A percentile compares a stretch with the other conserved stretches of the same genome.
Conservation (phyloP, 2,888 invertebrate species). For the Anthoptus insignis region DNA sequence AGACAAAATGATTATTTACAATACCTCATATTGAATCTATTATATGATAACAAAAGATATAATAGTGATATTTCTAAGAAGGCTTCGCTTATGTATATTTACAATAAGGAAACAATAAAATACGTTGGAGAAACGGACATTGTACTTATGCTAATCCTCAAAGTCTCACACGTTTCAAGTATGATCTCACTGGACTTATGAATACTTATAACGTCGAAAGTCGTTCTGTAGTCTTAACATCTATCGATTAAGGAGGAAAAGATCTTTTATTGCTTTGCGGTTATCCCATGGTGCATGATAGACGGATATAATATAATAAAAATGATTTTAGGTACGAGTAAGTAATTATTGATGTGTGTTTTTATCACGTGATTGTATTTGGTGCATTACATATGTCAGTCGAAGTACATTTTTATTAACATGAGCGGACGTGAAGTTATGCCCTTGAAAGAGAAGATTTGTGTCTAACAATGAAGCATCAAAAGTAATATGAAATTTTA, state of each 20-base stretch:
- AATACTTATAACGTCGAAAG: slow-evolving; percentile 1
- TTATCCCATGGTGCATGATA: neutral
- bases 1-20: too few species aligned
- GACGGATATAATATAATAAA: neutral
- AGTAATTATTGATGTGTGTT: too few species aligned
- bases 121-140: slow-evolving; percentile 9
- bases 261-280: neutral
- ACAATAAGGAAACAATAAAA: slow-evolving; percentile 21
- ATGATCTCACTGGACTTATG: slow-evolving; percentile 30
- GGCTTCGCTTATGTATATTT: neutral
- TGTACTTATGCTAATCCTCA: slow-evolving; percentile 8
- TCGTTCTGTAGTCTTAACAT: slow-evolving; percentile 8
- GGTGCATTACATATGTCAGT: too few species aligned
- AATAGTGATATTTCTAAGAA: slow-evolving; percentile 7
- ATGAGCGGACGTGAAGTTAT: too few species aligned
- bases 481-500: too few species aligned
- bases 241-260: neutral
- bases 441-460: too few species aligned
- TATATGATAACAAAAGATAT: neutral
- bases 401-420: too few species aligned
- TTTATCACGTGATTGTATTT: too few species aligned
- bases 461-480: too few species aligned
- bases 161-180: slow-evolving; percentile 11
- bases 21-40: neutral
- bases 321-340: too few species aligned